Evolutionary conservation across 2,888 invertebrate genomes (phyloP), one percentile per base, ranked within the genome.

Genomic region (Drosophila limbata): DNA sequence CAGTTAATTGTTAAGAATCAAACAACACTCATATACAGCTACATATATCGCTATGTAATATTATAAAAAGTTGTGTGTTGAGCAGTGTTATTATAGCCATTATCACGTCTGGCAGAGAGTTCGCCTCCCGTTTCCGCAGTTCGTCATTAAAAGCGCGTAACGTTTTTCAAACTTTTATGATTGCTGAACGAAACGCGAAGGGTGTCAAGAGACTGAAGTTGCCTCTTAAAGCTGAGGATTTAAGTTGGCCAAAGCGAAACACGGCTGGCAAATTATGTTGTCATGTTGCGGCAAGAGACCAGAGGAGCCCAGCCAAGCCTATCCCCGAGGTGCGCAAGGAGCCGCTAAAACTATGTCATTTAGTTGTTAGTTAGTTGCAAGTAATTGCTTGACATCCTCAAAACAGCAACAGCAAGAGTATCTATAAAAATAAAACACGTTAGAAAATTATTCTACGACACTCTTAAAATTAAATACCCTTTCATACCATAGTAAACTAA

Each of bases 71-170:
- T 17, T 17, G 10, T 40, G 33, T 48, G 56, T 40, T 56, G 47
- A 8, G 4, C 39, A 50, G 48, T 64, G 57, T 84, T 74, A 77
- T 79, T 77, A 77, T 69, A 77, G 8, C 77, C 82, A 85, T 88
- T 88, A 87, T 73, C 62, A 48, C 71, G 88, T 87, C 84, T 81
- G 72, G 68, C 64, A 50, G 50, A 48, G 63, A 70, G 60, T 81
- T 80, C 25, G 57, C 48, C 77, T 48, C 48, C 64, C 70, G 40
- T 47, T 81, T 69, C 59, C 63, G 61, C 25, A 63, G 48, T 52
- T 52, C 69, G 73, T 82, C 84, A 88, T 87, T 85, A 87, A 82
- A 86, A 87, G 72, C 85, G 84, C 84, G 83, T 84, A 87, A 79
- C 74, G 53, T 68, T 73, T 82, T 73, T 77, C 73, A 57, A 59